Conservation (phyloP, 1,140 invertebrate species). For the Cydia fagiglandana region DNA sequence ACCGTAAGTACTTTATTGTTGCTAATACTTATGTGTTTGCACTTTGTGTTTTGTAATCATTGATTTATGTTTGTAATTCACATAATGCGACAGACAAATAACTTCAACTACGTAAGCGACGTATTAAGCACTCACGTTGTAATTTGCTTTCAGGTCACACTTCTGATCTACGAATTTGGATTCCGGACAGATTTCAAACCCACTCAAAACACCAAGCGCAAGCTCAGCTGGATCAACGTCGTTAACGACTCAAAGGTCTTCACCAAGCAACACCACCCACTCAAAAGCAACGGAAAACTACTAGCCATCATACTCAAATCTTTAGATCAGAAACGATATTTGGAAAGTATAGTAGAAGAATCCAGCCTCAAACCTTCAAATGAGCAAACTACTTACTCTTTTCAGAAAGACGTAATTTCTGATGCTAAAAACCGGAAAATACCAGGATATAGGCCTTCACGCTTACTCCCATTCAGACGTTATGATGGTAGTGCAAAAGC, state of each 20-base stretch:
- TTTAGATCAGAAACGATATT: slow-evolving; percentile 53
- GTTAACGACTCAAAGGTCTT: slow-evolving; percentile 56
- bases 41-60: neutral
- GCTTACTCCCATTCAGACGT: slow-evolving; percentile 50
- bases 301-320: slow-evolving; percentile 61
- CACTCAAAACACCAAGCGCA: slow-evolving; percentile 38
- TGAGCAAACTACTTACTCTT: slow-evolving; percentile 38
- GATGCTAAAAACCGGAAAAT: slow-evolving; percentile 54
- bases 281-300: slow-evolving; percentile 54
- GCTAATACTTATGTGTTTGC: neutral
- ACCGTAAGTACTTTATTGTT: neutral
- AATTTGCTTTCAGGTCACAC: slow-evolving; percentile 56
- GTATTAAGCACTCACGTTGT: slow-evolving; percentile 1
- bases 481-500: slow-evolving; percentile 57
- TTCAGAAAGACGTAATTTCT: slow-evolving; percentile 50
- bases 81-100: neutral
- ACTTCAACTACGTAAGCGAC: neutral
- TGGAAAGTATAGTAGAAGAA: slow-evolving; percentile 53
- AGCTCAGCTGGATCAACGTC: slow-evolving; percentile 52
- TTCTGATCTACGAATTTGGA: slow-evolving; percentile 62
- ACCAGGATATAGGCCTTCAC: slow-evolving; percentile 63
- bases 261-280: slow-evolving; percentile 48
- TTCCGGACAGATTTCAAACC: slow-evolving; percentile 38
- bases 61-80: neutral
- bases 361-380: slow-evolving; percentile 41